These are phyloP conservation scores for Drosophila percnosoma DNA, from an alignment of 2,888 invertebrate species.

Conservation along the genomic window DNA sequence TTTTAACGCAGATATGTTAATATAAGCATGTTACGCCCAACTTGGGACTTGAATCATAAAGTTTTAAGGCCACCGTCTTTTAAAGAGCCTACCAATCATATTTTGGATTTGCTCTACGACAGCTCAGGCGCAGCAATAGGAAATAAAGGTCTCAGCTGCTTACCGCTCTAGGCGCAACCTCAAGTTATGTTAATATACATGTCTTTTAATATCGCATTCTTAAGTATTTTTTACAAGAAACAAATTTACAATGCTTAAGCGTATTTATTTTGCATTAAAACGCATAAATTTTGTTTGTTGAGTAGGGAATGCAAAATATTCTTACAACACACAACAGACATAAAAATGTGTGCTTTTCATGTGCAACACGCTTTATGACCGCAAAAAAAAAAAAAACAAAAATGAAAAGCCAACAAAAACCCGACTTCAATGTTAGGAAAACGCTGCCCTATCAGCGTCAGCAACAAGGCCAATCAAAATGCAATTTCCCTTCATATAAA, in stretches of 20 bases:
- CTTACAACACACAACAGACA: conserved; percentile 23
- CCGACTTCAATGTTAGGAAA: conserved; percentile 17
- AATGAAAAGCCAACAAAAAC: conserved; percentile 3
- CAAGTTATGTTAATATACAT: conserved; percentile 3
- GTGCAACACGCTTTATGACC: conserved; percentile 57
- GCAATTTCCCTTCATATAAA: conserved; percentile 68
- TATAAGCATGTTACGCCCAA: conserved; percentile 41
- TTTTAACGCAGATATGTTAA: conserved; percentile 66
- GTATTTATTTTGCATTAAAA: conserved; percentile 64
- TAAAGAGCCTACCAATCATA: conserved; percentile 51
- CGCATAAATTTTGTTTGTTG: conserved; percentile 38
- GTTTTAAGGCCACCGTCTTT: conserved; percentile 55
- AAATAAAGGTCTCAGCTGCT: neutral
- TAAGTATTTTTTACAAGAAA: conserved; percentile 10
- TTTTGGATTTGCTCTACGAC: conserved; percentile 38
- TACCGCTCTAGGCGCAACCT: neutral
- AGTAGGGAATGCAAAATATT: conserved; percentile 6
- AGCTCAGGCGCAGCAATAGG: neutral
- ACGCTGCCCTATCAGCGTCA: conserved; percentile 65
- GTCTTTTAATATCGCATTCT: conserved; percentile 42
- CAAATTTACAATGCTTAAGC: conserved; percentile 18
- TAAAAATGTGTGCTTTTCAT: conserved; percentile 41
- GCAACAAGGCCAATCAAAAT: conserved; percentile 75
- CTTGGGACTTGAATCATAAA: conserved; percentile 44
- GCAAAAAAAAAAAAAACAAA: neutral